A percentile compares a stretch with the other conserved stretches of the same genome.
phyloP scores from a whole-genome alignment of 1,140 invertebrate species.

The Diachasmimorpha longicaudata region DNA sequence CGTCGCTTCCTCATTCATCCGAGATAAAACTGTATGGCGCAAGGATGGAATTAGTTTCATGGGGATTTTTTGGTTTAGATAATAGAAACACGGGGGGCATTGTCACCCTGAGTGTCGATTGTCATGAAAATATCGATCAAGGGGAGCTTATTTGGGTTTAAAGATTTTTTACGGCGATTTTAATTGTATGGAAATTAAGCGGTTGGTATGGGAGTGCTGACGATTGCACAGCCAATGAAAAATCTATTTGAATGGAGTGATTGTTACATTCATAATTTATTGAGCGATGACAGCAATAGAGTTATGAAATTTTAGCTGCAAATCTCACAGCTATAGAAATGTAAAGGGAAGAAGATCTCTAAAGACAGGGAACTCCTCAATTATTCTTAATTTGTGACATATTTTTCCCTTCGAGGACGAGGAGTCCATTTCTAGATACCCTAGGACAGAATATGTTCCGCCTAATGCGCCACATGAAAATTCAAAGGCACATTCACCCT shows the following conservation, averaged over 20 bases:
- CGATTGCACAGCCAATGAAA: neutral
- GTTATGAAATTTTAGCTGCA: too few relatives aligned
- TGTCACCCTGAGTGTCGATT: conserved; percentile 37
- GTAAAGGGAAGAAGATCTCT: too few relatives aligned
- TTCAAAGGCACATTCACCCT: neutral
- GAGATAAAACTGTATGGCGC: conserved; percentile 40
- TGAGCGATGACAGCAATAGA: too few relatives aligned
- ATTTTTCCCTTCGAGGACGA: too few relatives aligned
- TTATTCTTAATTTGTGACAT: too few relatives aligned
- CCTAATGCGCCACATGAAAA: too few relatives aligned
- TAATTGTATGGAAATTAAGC: conserved; percentile 6
- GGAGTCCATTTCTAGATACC: too few relatives aligned
- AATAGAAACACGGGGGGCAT: conserved; percentile 13
- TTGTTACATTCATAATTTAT: too few relatives aligned
- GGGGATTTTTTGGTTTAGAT: conserved; percentile 24
- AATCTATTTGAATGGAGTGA: neutral
- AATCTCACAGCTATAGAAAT: too few relatives aligned
- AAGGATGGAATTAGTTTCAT: conserved; percentile 19
- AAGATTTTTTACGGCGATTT: neutral
- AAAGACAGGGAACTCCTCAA: too few relatives aligned
- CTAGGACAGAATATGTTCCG: too few relatives aligned
- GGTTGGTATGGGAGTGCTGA: neutral
- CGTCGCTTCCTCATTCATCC: conserved; percentile 55
- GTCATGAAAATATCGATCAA: conserved; percentile 52
- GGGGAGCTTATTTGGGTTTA: neutral